Evolutionary conservation across 2,113 vertebrate genomes (phyloP), one percentile per base, ranked within the genome.

Genomic region (Calyptomena viridis): DNA sequence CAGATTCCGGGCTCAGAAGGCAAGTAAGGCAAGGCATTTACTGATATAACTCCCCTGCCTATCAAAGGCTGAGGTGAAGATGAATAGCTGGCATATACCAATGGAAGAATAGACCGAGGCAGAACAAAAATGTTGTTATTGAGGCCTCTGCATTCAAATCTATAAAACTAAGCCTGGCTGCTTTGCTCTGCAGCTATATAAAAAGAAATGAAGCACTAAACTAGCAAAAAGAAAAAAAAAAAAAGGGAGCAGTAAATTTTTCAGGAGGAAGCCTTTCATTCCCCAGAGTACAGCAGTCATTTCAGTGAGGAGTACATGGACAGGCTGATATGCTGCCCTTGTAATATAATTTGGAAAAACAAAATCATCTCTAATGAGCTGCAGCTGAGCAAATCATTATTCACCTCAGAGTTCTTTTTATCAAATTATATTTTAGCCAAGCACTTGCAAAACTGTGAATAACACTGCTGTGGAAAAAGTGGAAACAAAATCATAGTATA

Each of bases 361-460:
- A 95, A 97, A 97, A 96, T 96, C 58, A 84, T 91, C 78, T 95
- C 80, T 96, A 97, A 95, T 92, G 94, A 96, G 90, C 86, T 92
- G 91, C 93, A 97, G 93, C 96, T 97, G 93, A 97, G 93, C 64
- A 96, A 95, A 95, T 95, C 71, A 95, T 95, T 96, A 94, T 95
- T 96, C 96, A 97, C 94, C 94, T 95, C 91, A 86, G 81, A 96
- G 80, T 93, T 94, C 78, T 92, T 95, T 95, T 96, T 90, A 97
- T 96, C 93, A 93, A 94, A 96, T 97, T 96, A 96, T 87, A 95
- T 95, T 95, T 96, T 90, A 94, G 83, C 76, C 76, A 84, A 73
- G 86, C 75, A 84, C 63, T 91, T 88, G 75, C 86, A 95, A 95
- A 93, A 96, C 46, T 69, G 33, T 68, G 63, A 96, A 74, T 88